A percentile compares a stretch with the other conserved stretches of the same genome.
Evolutionary conservation across 2,113 vertebrate genomes (phyloP).

Genomic region (Brevimyrus niger): DNA sequence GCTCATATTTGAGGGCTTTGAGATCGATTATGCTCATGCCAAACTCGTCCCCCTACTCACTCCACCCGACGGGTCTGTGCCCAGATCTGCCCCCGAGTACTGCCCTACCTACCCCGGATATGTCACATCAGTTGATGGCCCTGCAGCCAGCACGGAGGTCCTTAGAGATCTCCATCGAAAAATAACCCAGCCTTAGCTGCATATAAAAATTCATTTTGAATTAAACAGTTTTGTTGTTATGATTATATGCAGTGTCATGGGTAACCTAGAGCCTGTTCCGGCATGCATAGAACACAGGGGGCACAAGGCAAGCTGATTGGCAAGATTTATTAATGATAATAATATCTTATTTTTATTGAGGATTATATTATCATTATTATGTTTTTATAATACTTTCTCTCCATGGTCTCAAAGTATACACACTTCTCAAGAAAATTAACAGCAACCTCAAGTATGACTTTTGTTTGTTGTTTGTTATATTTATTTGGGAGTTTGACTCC

Average conservation of each 20-base stretch:
- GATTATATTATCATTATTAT: neutral
- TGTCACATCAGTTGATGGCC: conserved; percentile 59
- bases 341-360: neutral
- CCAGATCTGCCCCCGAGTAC: conserved; percentile 36
- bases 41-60: conserved; percentile 58
- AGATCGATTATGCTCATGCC: conserved; percentile 62
- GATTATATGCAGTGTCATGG: neutral
- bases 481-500: neutral
- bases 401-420: neutral
- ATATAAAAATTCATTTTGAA: neutral
- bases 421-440: neutral
- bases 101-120: conserved; percentile 56
- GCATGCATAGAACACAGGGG: neutral
- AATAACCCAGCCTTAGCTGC: conserved; percentile 33
- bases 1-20: conserved; percentile 63
- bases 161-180: conserved; percentile 38
- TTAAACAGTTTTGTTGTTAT: neutral
- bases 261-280: neutral
- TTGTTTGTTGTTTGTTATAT: neutral
- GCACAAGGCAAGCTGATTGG: neutral
- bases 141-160: conserved; percentile 41
- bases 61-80: conserved; percentile 29
- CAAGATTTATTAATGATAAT: neutral
- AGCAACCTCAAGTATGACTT: neutral
- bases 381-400: neutral